A percentile compares a stretch with the other conserved stretches of the same genome.
Conservation (phyloP, 2,888 invertebrate genomes). For the Tetragnatha montana region DNA sequence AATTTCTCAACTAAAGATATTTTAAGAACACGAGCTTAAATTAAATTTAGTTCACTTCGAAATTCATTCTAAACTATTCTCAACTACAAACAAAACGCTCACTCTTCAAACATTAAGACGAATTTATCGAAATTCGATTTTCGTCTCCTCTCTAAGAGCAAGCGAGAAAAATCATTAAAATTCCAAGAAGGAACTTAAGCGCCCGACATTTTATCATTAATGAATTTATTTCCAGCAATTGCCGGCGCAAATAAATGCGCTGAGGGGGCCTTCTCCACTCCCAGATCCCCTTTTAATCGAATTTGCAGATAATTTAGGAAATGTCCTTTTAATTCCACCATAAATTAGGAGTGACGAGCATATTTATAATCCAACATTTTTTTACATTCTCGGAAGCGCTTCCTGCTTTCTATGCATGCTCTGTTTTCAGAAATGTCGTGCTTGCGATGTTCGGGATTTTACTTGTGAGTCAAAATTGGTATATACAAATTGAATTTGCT, state of each 20-base stretch:
- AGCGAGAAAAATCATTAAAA: not conserved
- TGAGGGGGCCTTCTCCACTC: not conserved
- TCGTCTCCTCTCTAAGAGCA: not conserved
- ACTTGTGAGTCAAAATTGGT: too few relatives aligned
- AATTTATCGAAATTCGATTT: not conserved
- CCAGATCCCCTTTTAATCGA: not conserved
- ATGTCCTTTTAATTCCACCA: not conserved
- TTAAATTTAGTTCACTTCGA: too few relatives aligned
- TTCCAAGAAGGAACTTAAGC: not conserved
- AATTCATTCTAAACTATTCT: not conserved
- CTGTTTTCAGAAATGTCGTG: too few relatives aligned
- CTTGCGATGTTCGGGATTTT: too few relatives aligned
- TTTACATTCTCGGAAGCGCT: too few relatives aligned
- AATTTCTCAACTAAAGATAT: too few relatives aligned
- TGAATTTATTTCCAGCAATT: not conserved
- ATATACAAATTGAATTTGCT: too few relatives aligned
- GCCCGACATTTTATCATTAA: not conserved
- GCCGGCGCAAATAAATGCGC: not conserved
- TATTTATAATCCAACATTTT: too few relatives aligned
- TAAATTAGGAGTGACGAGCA: not conserved
- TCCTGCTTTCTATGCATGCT: too few relatives aligned
- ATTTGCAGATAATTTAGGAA: not conserved
- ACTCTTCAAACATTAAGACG: not conserved
- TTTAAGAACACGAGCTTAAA: too few relatives aligned
- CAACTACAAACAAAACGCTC: not conserved